Conservation (phyloP, 2,888 invertebrate genomes). For the Pollenia amentaria region DNA sequence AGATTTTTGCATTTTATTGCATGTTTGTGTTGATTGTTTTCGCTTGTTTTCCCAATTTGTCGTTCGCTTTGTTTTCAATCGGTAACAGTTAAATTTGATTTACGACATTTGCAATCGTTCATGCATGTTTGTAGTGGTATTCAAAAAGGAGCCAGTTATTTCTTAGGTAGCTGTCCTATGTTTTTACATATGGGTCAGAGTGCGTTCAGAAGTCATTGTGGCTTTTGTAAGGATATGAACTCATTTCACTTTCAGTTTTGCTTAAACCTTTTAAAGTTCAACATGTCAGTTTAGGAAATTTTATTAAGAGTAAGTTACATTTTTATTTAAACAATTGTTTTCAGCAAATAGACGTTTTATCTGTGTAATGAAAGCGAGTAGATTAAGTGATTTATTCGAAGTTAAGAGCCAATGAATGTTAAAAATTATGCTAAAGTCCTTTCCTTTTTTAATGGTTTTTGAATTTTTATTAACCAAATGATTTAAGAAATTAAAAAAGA, state of each 20-base stretch:
- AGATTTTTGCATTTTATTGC: conserved; percentile 61
- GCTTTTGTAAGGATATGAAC: not conserved
- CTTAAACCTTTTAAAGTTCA: conserved; percentile 30
- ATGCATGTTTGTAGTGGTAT: not conserved
- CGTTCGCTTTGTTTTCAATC: conserved; percentile 35
- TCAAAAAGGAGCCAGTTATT: not conserved
- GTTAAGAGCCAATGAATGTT: too few species aligned
- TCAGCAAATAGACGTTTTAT: too few species aligned
- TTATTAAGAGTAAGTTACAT: not conserved
- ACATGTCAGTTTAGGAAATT: conserved; percentile 15
- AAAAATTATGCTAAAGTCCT: too few species aligned
- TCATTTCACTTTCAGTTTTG: conserved; percentile 67
- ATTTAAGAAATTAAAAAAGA: too few species aligned
- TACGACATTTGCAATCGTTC: conserved; percentile 71
- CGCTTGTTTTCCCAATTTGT: conserved; percentile 38
- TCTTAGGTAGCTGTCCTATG: not conserved
- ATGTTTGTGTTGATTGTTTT: conserved; percentile 48
- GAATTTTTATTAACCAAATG: too few species aligned
- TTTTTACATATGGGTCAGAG: not conserved
- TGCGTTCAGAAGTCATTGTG: conserved; percentile 46
- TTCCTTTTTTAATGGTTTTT: too few species aligned
- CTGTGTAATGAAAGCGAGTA: too few species aligned
- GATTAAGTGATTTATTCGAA: too few species aligned
- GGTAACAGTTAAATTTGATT: conserved; percentile 68
- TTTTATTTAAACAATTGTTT: not conserved